These are phyloP conservation scores for Typhlichthys subterraneus DNA, from an alignment of 2,797 vertebrate genomes.

Conservation along the genomic window DNA sequence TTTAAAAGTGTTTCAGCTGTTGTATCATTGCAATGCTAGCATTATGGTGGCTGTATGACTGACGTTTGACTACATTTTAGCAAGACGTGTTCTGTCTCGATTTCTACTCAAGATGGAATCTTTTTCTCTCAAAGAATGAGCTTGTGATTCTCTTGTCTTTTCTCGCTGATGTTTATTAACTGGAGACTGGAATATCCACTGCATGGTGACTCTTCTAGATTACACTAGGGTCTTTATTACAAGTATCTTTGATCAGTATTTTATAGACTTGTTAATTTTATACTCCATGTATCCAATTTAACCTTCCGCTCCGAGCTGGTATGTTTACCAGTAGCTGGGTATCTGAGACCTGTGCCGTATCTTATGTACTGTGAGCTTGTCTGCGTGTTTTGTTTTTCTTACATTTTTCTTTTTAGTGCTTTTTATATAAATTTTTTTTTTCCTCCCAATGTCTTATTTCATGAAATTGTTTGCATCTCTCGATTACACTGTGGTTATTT, in stretches of 20 bases:
- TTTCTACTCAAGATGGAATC: constrained; percentile 51
- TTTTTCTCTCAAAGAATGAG: constrained; percentile 68
- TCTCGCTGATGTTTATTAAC: constrained; percentile 76
- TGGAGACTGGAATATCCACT: constrained; percentile 69
- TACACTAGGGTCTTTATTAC: constrained; percentile 77
- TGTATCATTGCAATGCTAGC: constrained; percentile 29
- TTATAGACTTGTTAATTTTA: constrained; percentile 82
- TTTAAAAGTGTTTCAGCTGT: constrained; percentile 23
- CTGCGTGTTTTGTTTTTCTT: constrained; percentile 53
- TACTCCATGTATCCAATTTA: constrained; percentile 55
- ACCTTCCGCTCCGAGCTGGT: constrained; percentile 58
- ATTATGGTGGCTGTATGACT: constrained; percentile 39
- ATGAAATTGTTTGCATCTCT: constrained; percentile 58
- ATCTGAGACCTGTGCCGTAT: constrained; percentile 62
- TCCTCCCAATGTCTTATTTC: constrained; percentile 34
- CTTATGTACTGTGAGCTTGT: constrained; percentile 63
- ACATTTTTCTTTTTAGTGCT: constrained; percentile 46
- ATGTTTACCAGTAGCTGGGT: constrained; percentile 68
- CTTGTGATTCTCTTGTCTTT: constrained; percentile 78
- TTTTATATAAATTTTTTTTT: constrained; percentile 53
- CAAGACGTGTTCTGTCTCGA: constrained; percentile 46
- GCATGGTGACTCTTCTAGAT: constrained; percentile 80
- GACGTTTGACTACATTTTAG: constrained; percentile 36
- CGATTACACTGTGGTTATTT: constrained; percentile 84
- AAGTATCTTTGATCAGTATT: constrained; percentile 80